Conservation (phyloP, 2,888 invertebrate species). For the Seira ritae region DNA sequence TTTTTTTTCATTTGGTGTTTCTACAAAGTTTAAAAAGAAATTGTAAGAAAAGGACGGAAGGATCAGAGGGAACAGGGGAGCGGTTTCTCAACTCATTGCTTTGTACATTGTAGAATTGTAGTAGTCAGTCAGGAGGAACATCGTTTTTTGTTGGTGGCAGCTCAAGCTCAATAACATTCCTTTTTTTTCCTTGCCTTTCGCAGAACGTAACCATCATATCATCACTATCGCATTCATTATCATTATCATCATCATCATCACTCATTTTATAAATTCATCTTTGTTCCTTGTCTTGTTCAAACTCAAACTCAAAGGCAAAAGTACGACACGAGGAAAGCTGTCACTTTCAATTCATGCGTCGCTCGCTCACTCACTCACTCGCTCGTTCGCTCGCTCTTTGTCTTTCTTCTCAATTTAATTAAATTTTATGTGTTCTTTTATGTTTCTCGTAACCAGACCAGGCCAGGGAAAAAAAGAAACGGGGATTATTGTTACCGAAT, state of each 20-base stretch:
- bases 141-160: too few relatives aligned
- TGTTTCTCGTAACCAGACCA: slow-evolving; percentile 26
- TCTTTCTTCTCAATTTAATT: slow-evolving; percentile 51
- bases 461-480: neutral
- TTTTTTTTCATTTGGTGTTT: too few relatives aligned
- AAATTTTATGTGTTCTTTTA: slow-evolving; percentile 37
- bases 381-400: slow-evolving; percentile 33
- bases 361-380: too few relatives aligned
- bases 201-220: too few relatives aligned
- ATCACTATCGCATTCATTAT: too few relatives aligned
- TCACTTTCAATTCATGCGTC: slow-evolving; percentile 40
- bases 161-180: too few relatives aligned
- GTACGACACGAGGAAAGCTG: slow-evolving; percentile 13
- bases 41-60: too few relatives aligned
- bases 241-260: neutral
- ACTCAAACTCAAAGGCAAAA: neutral
- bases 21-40: too few relatives aligned
- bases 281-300: neutral
- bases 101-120: too few relatives aligned
- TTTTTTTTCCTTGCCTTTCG: neutral
- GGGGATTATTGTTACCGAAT: neutral
- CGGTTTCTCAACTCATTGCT: too few relatives aligned
- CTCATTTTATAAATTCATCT: slow-evolving; percentile 24
- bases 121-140: too few relatives aligned
- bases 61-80: too few relatives aligned